Percentiles rank a stretch among this genome's conserved stretches.
Evolutionary conservation across 2,888 invertebrate genomes (phyloP).

Genomic region (Diaprepes abbreviatus): DNA sequence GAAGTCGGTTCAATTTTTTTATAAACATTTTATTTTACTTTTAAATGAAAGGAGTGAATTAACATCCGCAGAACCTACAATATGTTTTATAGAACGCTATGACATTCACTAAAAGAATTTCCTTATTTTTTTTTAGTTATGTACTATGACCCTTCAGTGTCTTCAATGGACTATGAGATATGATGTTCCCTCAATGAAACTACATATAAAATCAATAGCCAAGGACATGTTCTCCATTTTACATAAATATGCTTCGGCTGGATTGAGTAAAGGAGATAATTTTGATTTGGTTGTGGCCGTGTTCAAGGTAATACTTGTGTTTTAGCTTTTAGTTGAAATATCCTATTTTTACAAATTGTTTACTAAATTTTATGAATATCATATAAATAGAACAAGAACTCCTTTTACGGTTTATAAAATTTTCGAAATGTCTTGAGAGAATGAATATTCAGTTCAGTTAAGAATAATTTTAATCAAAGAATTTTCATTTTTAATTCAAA

Average conservation of each 20-base stretch:
- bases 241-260: constrained; percentile 90
- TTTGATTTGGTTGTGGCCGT: constrained; percentile 87
- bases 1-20: too few relatives aligned
- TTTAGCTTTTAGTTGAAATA: not conserved
- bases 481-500: too few relatives aligned
- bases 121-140: constrained; percentile 65
- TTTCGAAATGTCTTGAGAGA: too few relatives aligned
- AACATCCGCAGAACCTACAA: too few relatives aligned
- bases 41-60: too few relatives aligned
- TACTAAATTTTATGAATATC: not conserved
- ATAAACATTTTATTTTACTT: too few relatives aligned
- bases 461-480: too few relatives aligned
- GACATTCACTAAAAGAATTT: too few relatives aligned
- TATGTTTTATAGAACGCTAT: too few relatives aligned
- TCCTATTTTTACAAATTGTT: not conserved
- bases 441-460: too few relatives aligned
- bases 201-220: constrained; percentile 77
- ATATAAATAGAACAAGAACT: too few relatives aligned
- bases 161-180: constrained; percentile 80
- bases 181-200: constrained; percentile 78
- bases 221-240: constrained; percentile 85
- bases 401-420: too few relatives aligned
- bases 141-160: constrained; percentile 73
- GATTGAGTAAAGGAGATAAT: constrained; percentile 89
- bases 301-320: constrained; percentile 79